A percentile compares a stretch with the other conserved stretches of the same genome.
These are phyloP conservation scores for Spicauda simplicius DNA, from an alignment of 2,888 invertebrate genomes.

Conservation along the genomic window DNA sequence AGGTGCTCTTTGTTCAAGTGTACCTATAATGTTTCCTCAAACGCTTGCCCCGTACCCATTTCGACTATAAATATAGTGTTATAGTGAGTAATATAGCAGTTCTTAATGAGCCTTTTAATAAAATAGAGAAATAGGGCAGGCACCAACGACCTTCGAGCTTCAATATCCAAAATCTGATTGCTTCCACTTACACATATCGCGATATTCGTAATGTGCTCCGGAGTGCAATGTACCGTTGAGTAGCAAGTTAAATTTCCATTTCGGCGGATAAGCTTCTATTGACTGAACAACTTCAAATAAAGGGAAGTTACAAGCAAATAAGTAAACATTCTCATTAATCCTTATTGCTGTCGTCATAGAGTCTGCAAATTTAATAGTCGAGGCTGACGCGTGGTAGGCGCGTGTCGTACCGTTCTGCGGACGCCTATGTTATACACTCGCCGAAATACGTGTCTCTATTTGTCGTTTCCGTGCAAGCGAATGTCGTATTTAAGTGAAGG, in stretches of 20 bases:
- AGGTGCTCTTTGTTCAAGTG: too few relatives aligned
- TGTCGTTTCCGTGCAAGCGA: constrained; percentile 26
- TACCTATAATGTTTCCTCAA: too few relatives aligned
- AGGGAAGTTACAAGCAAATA: constrained; percentile 46
- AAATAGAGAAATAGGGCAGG: background rate
- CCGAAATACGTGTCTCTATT: constrained; percentile 22
- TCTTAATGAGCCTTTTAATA: background rate
- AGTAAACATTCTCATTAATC: constrained; percentile 41
- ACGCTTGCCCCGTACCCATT: too few relatives aligned
- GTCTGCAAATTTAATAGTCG: constrained; percentile 37
- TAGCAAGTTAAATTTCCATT: constrained; percentile 42
- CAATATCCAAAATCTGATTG: background rate
- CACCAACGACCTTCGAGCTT: background rate
- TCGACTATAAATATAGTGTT: too few relatives aligned
- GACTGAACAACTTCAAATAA: constrained; percentile 48
- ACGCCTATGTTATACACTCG: constrained; percentile 15
- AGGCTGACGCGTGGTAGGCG: constrained; percentile 41
- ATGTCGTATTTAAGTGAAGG: constrained; percentile 27
- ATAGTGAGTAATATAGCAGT: too few relatives aligned
- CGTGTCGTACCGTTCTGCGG: constrained; percentile 40
- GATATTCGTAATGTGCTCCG: background rate
- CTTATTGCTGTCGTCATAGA: constrained; percentile 39
- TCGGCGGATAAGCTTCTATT: constrained; percentile 42
- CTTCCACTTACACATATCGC: background rate
- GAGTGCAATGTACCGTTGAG: constrained; percentile 9